Evolutionary conservation across 1,140 invertebrate species (phyloP), one percentile per base, ranked within the genome.

Genomic region (Aricia agestis): DNA sequence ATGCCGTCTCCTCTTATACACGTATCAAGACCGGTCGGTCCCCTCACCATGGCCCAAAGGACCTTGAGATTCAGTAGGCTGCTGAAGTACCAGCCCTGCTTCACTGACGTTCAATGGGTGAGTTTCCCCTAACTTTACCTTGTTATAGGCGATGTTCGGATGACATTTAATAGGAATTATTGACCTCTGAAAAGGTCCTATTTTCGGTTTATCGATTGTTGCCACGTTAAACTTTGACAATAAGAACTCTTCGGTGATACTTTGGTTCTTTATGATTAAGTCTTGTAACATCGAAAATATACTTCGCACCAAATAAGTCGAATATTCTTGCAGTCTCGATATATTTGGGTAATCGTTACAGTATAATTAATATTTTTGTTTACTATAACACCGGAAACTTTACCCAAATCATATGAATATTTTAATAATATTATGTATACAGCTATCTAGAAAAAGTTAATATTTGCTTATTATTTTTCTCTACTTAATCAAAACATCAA

Each of bases 21-120:
- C 63, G 72, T 75, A 15, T 92, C 92, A 0, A 78, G 86, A 41
- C 84, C 84, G 61, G 80, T 87, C 65, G 82, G 86, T 74, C 84
- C 86, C 0, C 74, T 95, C 63, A 95, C 94, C 1, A 93, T 93
- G 76, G 94, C 93, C 0, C 94, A 95, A 79, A 85, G 95, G 66
- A 95, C 95, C 7, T 88, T 95, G 57, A 89, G 94, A 72, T 92
- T 96, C 66, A 94, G 94, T 70, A 92, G 93, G 76, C 92, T 96
- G 65, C 92, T 95, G 75, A 94, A 90, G 69, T 91, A 91, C 67
- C 88, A 90, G 71, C 87, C 87, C 6, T 86, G 82, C 73, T 90
- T 88, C 0, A 77, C 84, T 13, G 89, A 91, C 74, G 85, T 86
- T 68, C 75, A 84, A 41, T 72, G 85, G 86, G 89, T 91, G 70